Evolutionary conservation across 1,140 invertebrate species (phyloP), one percentile per base, ranked within the genome.

Genomic region (Riptortus pedestris): DNA sequence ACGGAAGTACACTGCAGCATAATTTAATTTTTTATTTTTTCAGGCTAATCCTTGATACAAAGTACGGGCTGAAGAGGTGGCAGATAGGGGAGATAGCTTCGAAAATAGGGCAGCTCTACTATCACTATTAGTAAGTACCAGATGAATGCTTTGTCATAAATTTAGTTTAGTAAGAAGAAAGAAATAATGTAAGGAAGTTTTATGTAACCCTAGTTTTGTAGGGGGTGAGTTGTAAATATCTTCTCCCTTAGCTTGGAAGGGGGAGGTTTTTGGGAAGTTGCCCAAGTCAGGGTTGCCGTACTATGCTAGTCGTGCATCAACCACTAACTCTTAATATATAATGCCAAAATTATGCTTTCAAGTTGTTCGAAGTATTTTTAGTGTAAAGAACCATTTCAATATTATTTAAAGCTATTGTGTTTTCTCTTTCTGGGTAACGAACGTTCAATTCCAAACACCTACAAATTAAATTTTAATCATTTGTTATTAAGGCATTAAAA

Each of bases 51-150:
- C 78, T 98, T 62, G 94, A 97, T 76, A 84, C 83, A 67, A 96
- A 96, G 77, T 98, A 97, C 78, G 91, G 91, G 20, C 77, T 98
- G 67, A 98, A 98, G 72, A 78, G 95, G 68, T 98, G 94, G 94
- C 95, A 98, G 79, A 98, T 98, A 70, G 95, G 95, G 58, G 95
- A 98, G 79, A 96, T 98, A 67, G 95, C 95, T 14, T 96, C 93
- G 12, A 98, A 98, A 81, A 98, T 98, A 75, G 95, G 94, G 66
- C 95, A 98, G 77, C 84, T 98, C 20, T 98, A 98, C 78, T 98
- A 98, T 74, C 94, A 98, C 77, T 98, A 97, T 76, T 98, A 98
- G 90, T 93, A 80, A 87, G 88, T 83, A n/a, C n/a, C n/a, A n/a
- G n/a, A n/a, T n/a, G 66, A 33, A 48, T n/a, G n/a, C n/a, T n/a